phyloP scores from a whole-genome alignment of 2,797 vertebrate genomes.

The Octomys mimax region DNA sequence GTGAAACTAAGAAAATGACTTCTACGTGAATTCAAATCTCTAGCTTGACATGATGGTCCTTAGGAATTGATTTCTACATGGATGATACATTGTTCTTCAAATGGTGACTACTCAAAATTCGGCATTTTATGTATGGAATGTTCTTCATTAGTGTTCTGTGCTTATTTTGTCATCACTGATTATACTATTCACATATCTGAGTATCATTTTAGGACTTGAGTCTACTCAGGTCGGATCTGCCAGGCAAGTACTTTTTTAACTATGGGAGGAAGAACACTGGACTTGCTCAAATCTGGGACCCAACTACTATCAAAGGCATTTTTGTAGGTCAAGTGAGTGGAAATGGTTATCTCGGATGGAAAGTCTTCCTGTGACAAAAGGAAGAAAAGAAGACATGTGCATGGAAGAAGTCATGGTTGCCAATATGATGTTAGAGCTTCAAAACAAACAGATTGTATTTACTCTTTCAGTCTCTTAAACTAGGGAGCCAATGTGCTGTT shows the following conservation, averaged over 20 bases:
- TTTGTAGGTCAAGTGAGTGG: constrained; percentile 10
- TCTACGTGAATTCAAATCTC: not conserved
- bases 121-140: not conserved
- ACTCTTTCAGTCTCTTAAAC: too few relatives aligned
- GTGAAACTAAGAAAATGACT: constrained; percentile 35
- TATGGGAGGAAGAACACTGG: not conserved
- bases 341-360: not conserved
- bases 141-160: constrained; percentile 14
- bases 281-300: not conserved
- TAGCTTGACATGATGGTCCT: constrained; percentile 2
- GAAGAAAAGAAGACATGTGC: not conserved
- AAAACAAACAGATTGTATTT: not conserved
- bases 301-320: not conserved
- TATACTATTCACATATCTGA: not conserved
- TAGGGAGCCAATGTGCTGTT: too few relatives aligned
- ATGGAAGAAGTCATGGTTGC: not conserved
- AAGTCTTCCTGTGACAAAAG: not conserved
- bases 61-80: constrained; percentile 30
- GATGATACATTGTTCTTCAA: not conserved
- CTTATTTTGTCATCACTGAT: constrained; percentile 27
- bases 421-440: constrained; percentile 19
- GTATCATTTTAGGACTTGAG: not conserved
- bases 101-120: constrained; percentile 34
- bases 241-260: not conserved
- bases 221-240: not conserved